phyloP scores from a whole-genome alignment of 2,113 vertebrate species.

The Amblyopsis rosae region DNA sequence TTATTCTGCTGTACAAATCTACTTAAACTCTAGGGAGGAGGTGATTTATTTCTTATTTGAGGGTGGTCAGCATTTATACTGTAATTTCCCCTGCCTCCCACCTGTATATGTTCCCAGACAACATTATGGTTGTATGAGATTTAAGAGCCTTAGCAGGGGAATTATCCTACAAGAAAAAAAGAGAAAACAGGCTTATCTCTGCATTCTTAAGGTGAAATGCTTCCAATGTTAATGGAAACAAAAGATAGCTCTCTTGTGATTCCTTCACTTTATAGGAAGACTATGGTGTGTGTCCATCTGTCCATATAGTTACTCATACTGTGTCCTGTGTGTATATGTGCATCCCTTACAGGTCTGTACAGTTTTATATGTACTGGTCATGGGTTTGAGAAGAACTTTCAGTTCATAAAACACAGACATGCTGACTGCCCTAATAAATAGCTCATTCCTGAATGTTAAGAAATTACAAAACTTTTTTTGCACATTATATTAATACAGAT shows the following conservation, averaged over 20 bases:
- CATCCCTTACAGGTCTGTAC: not conserved
- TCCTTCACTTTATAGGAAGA: not conserved
- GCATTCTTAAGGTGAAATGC: slow-evolving; percentile 40
- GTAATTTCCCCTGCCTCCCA: not conserved
- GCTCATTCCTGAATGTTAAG: not conserved
- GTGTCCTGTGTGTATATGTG: not conserved
- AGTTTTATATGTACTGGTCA: too few species aligned
- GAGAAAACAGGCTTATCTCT: slow-evolving; percentile 8
- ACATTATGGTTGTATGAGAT: slow-evolving; percentile 24
- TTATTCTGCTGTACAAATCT: not conserved
- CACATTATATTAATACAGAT: too few species aligned
- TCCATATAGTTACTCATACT: not conserved
- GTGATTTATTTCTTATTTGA: slow-evolving; percentile 40
- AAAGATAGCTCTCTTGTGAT: slow-evolving; percentile 8
- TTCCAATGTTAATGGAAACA: slow-evolving; percentile 42
- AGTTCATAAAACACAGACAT: slow-evolving; percentile 38
- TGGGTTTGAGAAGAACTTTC: slow-evolving; percentile 4
- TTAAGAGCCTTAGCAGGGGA: slow-evolving; percentile 6
- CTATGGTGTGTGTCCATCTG: not conserved
- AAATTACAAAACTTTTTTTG: too few species aligned
- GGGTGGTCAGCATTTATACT: slow-evolving; percentile 45
- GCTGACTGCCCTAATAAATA: slow-evolving; percentile 8
- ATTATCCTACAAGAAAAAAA: not conserved
- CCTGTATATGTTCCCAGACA: slow-evolving; percentile 41
- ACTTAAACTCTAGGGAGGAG: slow-evolving; percentile 35